A percentile compares a stretch with the other conserved stretches of the same genome.
Conservation (phyloP, 2,888 invertebrate species). For the Chrysotoxum bicinctum region DNA sequence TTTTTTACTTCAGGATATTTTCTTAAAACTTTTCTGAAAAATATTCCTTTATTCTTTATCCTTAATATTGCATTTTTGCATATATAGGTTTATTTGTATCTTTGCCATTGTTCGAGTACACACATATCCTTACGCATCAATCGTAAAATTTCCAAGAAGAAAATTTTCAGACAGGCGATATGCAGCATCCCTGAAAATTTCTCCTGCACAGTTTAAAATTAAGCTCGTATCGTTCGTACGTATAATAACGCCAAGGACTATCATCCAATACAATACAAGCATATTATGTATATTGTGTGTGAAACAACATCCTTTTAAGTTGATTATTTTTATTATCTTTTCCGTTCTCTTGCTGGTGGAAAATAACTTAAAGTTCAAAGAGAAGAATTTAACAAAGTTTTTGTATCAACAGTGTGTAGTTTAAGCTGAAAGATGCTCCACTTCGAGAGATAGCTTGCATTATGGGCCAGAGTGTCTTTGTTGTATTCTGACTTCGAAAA, state of each 20-base stretch:
- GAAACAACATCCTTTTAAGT: neutral
- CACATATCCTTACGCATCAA: neutral
- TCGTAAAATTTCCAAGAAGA: neutral
- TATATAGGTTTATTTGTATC: too few relatives aligned
- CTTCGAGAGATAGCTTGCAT: too few relatives aligned
- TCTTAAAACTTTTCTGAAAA: too few relatives aligned
- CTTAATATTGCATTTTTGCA: too few relatives aligned
- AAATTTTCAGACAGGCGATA: neutral
- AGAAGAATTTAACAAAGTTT: neutral
- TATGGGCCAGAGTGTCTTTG: too few relatives aligned
- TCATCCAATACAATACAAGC: neutral
- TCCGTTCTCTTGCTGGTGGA: neutral
- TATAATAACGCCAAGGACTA: neutral
- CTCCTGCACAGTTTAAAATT: neutral
- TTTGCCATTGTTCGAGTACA: too few relatives aligned
- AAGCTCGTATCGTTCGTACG: neutral
- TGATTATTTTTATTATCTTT: neutral
- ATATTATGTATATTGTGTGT: neutral
- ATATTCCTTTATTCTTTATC: too few relatives aligned
- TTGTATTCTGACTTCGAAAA: too few relatives aligned
- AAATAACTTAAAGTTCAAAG: neutral
- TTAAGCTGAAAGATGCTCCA: neutral
- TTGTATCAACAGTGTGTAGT: neutral
- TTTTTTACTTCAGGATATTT: too few relatives aligned
- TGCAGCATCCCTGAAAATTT: neutral